Conservation (phyloP, 2,113 vertebrate genomes). For the Silurus meridionalis region DNA sequence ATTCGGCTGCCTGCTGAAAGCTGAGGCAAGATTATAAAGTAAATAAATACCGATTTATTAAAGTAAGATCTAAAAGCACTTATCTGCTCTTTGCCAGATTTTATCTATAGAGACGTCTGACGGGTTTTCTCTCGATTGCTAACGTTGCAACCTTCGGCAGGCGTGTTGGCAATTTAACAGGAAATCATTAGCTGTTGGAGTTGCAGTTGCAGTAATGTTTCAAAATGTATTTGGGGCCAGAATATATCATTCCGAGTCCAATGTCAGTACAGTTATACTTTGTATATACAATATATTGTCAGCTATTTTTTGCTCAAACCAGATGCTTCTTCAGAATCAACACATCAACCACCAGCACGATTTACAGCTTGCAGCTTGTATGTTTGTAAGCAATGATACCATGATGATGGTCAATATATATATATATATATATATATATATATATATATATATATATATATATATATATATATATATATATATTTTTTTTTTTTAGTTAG, state of each 20-base stretch:
- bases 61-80: background rate
- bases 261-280: background rate
- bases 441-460: too few species aligned
- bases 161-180: background rate
- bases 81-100: background rate
- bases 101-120: background rate
- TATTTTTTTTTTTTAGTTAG: too few species aligned
- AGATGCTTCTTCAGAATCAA: background rate
- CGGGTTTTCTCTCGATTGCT: background rate
- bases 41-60: background rate
- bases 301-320: background rate
- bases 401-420: background rate
- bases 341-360: background rate
- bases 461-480: too few species aligned
- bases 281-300: background rate
- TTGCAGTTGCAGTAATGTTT: background rate
- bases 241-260: too few species aligned
- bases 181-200: background rate
- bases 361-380: background rate
- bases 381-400: background rate
- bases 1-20: background rate
- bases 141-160: background rate
- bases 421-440: too few species aligned
- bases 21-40: background rate
- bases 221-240: background rate